A percentile compares a stretch with the other conserved stretches of the same genome.
These are phyloP conservation scores for Spinibarbus caldwelli DNA, from an alignment of 2,797 vertebrate genomes.

Conservation along the genomic window DNA sequence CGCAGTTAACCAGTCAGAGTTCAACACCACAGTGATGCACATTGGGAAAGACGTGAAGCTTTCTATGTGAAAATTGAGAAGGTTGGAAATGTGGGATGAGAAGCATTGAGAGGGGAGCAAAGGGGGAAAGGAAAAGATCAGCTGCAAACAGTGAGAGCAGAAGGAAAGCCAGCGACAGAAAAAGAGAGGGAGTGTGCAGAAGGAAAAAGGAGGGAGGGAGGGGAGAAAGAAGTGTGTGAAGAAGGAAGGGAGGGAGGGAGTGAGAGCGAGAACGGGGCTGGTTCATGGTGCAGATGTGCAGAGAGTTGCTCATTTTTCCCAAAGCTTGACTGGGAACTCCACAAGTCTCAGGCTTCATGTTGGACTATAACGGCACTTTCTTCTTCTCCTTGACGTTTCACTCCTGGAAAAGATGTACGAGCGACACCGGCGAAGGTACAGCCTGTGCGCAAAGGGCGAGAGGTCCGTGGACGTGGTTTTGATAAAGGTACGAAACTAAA, in stretches of 20 bases:
- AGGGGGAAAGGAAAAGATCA: background rate
- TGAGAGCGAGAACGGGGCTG: conserved; percentile 67
- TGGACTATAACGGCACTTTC: conserved; percentile 58
- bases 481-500: conserved; percentile 86
- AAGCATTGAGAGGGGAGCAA: background rate
- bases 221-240: conserved; percentile 52
- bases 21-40: background rate
- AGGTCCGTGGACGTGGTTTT: conserved; percentile 91
- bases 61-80: background rate
- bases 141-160: conserved; percentile 25
- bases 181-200: conserved; percentile 56
- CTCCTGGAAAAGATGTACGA: conserved; percentile 87
- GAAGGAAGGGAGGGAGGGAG: too few relatives aligned
- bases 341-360: conserved; percentile 63
- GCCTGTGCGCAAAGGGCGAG: conserved; percentile 90
- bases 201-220: conserved; percentile 1
- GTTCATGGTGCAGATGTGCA: conserved; percentile 76
- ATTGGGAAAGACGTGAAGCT: background rate
- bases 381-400: background rate
- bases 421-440: conserved; percentile 93
- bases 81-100: conserved; percentile 1
- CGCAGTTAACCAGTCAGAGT: background rate
- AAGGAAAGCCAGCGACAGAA: conserved; percentile 12
- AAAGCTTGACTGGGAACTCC: conserved; percentile 25
- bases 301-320: conserved; percentile 63